A percentile compares a stretch with the other conserved stretches of the same genome.
These are phyloP conservation scores for Drosophila melanocephala DNA, from an alignment of 2,888 invertebrate genomes.

Conservation along the genomic window DNA sequence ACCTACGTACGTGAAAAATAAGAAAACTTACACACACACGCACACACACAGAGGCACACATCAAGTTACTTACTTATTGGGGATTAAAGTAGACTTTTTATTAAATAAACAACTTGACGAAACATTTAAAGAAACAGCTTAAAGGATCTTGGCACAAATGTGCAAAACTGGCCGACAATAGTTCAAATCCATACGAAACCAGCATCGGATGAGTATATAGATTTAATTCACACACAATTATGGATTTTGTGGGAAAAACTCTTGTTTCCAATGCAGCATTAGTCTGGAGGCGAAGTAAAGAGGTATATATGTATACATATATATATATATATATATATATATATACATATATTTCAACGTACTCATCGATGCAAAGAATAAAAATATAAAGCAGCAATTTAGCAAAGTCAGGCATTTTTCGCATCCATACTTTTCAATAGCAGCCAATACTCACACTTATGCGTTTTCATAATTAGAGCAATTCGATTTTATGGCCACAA, in stretches of 20 bases:
- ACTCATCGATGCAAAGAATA: background rate
- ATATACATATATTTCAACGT: too few relatives aligned
- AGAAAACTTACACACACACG: conserved; percentile 18
- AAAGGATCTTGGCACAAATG: conserved; percentile 1
- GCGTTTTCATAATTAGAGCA: conserved; percentile 39
- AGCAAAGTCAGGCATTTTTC: conserved; percentile 4
- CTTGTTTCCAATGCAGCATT: background rate
- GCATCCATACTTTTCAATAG: conserved; percentile 20
- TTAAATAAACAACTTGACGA: conserved; percentile 50
- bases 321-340: background rate
- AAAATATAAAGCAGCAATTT: background rate
- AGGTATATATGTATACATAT: background rate
- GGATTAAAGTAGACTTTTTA: conserved; percentile 39
- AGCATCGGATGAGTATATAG: background rate
- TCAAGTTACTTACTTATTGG: conserved; percentile 24
- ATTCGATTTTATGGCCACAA: conserved; percentile 30
- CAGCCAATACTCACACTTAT: conserved; percentile 44
- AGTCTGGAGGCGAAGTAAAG: background rate
- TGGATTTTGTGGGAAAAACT: background rate
- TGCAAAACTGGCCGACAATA: conserved; percentile 1
- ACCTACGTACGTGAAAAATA: conserved; percentile 72
- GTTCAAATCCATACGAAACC: too few relatives aligned
- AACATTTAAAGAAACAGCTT: conserved; percentile 29
- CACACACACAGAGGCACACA: conserved; percentile 6
- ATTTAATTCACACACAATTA: background rate